Evolutionary conservation across 2,113 vertebrate species (phyloP).

Genomic region (Psettodes erumei): DNA sequence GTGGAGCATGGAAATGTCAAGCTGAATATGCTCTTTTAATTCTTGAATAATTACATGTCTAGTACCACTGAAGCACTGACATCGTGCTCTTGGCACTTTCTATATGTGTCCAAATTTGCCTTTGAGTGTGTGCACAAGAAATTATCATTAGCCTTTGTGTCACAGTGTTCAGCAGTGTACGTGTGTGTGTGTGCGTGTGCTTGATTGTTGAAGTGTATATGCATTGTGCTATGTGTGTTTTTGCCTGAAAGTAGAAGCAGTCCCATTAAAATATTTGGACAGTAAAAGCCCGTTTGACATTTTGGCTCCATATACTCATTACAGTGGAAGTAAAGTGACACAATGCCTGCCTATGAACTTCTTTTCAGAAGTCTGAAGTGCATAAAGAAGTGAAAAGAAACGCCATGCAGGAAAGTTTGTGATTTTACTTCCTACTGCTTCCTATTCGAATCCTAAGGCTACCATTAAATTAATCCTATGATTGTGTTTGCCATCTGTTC

Average conservation of each 20-base stretch:
- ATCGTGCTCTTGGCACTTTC: conserved; percentile 46
- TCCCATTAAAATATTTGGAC: neutral
- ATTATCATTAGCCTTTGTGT: neutral
- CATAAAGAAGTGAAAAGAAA: conserved; percentile 9
- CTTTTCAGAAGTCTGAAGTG: neutral
- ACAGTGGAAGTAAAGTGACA: neutral
- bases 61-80: conserved; percentile 55
- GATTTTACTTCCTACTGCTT: neutral
- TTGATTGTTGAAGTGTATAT: neutral
- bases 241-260: conserved; percentile 5
- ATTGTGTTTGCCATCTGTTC: neutral
- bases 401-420: neutral
- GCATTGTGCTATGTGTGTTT: neutral
- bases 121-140: conserved; percentile 5
- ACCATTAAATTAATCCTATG: neutral
- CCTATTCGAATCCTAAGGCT: neutral
- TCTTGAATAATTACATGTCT: conserved; percentile 67
- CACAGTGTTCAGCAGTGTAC: neutral
- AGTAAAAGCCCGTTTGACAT: conserved; percentile 17
- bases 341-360: neutral
- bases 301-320: conserved; percentile 16
- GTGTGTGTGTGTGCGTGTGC: conserved; percentile 34
- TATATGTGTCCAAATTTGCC: neutral
- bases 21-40: conserved; percentile 57
- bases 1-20: conserved; percentile 68